A percentile compares a stretch with the other conserved stretches of the same genome.
phyloP scores from a whole-genome alignment of 1,140 invertebrate species.

The Ylistrum balloti region DNA sequence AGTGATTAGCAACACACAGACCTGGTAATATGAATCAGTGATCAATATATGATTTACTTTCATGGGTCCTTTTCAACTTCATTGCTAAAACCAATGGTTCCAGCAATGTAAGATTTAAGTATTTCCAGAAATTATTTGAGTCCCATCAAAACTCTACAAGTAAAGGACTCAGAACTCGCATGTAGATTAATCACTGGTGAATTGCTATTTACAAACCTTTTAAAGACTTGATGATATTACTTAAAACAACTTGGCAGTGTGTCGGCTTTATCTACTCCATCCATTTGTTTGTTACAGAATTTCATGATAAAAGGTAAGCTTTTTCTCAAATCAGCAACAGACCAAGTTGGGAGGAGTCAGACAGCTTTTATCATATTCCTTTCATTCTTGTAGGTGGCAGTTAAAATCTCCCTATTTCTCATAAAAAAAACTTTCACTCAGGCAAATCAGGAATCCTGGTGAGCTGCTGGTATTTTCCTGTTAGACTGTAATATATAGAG shows the following conservation, averaged over 20 bases:
- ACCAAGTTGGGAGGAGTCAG: not conserved
- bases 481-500: slow-evolving; percentile 48
- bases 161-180: no score
- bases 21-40: no score
- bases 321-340: not conserved
- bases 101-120: no score
- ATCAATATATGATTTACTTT: no score
- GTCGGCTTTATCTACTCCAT: slow-evolving; percentile 45
- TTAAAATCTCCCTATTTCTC: not conserved
- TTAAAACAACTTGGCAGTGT: not conserved
- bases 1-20: no score
- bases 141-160: no score
- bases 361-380: slow-evolving; percentile 16
- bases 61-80: no score
- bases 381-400: slow-evolving; percentile 21
- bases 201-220: no score
- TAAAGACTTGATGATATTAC: no score
- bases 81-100: no score
- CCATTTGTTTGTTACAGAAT: slow-evolving; percentile 44
- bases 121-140: no score
- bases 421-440: not conserved
- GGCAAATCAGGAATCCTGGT: not conserved
- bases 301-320: not conserved
- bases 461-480: slow-evolving; percentile 30
- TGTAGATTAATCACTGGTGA: no score